Base-by-base conservation (phyloP, 2,888 invertebrate genomes). In the Hymenopus coronatus region DNA sequence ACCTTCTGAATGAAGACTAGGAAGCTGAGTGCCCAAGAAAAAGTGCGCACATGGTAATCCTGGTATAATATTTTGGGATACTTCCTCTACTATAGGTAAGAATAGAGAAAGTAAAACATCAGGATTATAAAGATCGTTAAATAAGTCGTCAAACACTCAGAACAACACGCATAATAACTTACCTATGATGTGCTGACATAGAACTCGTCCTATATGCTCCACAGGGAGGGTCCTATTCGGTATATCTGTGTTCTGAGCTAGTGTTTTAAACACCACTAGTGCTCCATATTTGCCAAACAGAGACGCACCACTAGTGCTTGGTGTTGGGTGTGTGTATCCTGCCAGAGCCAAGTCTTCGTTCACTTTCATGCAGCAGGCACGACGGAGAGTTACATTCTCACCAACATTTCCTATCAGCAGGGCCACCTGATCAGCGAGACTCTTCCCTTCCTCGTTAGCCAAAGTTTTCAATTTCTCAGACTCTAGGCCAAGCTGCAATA, bases 151-250 rank as follows among this genome's bases (percentile, higher is more conserved):
- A 54, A 81, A 89, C 20, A 84, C 20, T 27, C 6, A 28, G 40
- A 86, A 25, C 27, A 9, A 30, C 28, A 86, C 81, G 15, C 1
- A 27, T 15, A 15, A 33, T 30, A 33, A 83, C 83, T 82, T 54
- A 93, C 96, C 98, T 30, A 99, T 97, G 91, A 99, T 96, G 92
- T 99, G 99, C 92, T 99, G 98, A 92, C 98, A 98, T 12, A 99
- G 93, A 92, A 97, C 96, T 91, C 95, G 95, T 28, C 97, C 97
- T 15, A 97, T 92, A 85, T 94, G 92, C 46, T 93, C 92, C 27
- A 84, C 20, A 15, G 90, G 84, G 27, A 88, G 40, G 40, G 40
- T 40, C 40, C 54, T 70, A 3, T 14, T 70, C 1, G 54, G 20
- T 70, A 25, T 25, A 70, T 70, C 20, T 25, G 25, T 25, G 54